Evolutionary conservation across 2,797 vertebrate genomes (phyloP).

Genomic region (Protonibea diacanthus): DNA sequence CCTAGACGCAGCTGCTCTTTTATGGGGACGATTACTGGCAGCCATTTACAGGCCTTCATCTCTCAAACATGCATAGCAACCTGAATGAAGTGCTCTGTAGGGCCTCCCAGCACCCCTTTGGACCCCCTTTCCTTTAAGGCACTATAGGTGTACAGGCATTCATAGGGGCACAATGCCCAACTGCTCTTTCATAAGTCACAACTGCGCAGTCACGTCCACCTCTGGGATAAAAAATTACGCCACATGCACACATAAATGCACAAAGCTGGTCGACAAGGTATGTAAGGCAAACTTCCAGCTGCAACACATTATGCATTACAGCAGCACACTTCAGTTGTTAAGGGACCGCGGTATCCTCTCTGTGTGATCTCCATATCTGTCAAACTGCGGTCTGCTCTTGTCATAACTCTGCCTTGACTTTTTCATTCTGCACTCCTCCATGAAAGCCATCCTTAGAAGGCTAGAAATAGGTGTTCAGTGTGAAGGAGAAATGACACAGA

Average conservation of each 20-base stretch:
- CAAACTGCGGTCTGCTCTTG: constrained; percentile 62
- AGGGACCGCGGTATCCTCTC: constrained; percentile 65
- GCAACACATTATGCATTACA: constrained; percentile 65
- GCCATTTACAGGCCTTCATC: constrained; percentile 74
- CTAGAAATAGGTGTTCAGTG: constrained; percentile 55
- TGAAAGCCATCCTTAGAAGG: constrained; percentile 64
- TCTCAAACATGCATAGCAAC: constrained; percentile 66
- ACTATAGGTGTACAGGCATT: constrained; percentile 66
- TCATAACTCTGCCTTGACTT: constrained; percentile 56
- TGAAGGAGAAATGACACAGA: constrained; percentile 59
- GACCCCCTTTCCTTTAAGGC: constrained; percentile 57
- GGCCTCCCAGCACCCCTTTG: constrained; percentile 53
- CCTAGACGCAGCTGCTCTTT: constrained; percentile 71
- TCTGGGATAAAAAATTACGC: constrained; percentile 40
- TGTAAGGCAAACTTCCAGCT: constrained; percentile 64
- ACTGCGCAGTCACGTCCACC: constrained; percentile 51
- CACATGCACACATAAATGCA: constrained; percentile 49
- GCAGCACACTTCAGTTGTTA: constrained; percentile 60
- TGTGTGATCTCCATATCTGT: constrained; percentile 72
- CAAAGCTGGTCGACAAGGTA: constrained; percentile 48
- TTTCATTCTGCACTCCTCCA: constrained; percentile 40
- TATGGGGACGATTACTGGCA: constrained; percentile 73
- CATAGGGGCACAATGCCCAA: constrained; percentile 52
- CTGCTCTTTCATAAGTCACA: constrained; percentile 67
- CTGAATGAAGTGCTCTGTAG: constrained; percentile 65